phyloP scores from a whole-genome alignment of 2,888 invertebrate genomes.

The Cyclophora albipunctata region DNA sequence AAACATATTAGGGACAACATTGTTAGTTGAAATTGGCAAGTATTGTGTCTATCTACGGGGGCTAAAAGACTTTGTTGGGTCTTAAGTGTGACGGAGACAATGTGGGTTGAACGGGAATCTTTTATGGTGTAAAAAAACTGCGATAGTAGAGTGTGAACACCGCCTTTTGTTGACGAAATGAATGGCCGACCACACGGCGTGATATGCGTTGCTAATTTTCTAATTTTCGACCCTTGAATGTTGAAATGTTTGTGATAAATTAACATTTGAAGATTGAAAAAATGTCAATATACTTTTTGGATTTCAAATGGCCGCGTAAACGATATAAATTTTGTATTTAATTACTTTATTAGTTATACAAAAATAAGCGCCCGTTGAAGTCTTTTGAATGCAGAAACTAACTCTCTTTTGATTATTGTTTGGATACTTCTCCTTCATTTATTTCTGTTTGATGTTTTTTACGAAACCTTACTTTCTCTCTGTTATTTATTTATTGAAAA shows the following conservation, averaged over 20 bases:
- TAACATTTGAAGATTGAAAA: conserved; percentile 1
- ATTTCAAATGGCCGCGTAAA: background rate
- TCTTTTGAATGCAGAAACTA: conserved; percentile 7
- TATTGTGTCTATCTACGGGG: conserved; percentile 57
- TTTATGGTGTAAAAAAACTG: conserved; percentile 30
- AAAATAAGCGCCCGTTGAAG: conserved; percentile 21
- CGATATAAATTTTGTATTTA: no score
- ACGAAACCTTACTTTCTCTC: no score
- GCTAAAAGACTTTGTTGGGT: conserved; percentile 31
- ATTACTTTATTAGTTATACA: conserved; percentile 1
- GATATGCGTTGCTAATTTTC: conserved; percentile 66
- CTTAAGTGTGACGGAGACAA: conserved; percentile 43
- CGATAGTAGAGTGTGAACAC: conserved; percentile 13
- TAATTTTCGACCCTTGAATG: conserved; percentile 36
- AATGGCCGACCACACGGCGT: conserved; percentile 64
- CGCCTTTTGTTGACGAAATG: conserved; percentile 41
- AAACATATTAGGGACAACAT: conserved; percentile 67
- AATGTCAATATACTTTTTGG: background rate
- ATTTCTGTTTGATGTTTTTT: no score
- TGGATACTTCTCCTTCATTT: no score
- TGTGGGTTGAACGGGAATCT: conserved; percentile 34
- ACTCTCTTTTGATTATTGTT: no score
- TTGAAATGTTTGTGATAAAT: conserved; percentile 6
- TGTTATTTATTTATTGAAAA: no score
- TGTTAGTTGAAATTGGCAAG: conserved; percentile 61